Conservation (phyloP, 1,140 invertebrate genomes). For the Cheumatopsyche charites region DNA sequence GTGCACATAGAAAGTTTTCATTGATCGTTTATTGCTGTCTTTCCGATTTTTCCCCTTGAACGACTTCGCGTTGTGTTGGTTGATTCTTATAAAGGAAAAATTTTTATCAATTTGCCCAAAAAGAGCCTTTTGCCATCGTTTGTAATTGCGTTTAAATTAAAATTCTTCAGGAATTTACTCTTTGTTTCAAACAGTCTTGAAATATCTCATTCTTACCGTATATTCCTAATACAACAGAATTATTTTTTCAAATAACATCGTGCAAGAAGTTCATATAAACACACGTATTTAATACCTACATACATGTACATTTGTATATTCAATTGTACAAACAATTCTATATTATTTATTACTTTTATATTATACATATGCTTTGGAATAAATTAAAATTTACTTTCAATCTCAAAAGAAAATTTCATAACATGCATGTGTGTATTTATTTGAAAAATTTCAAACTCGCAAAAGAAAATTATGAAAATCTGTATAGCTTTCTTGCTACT, state of each 20-base stretch:
- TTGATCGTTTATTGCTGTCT: neutral
- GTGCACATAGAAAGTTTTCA: no score
- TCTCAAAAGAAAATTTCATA: no score
- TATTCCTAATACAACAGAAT: no score
- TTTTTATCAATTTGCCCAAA: conserved; percentile 10
- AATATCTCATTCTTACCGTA: neutral
- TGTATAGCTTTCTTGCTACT: neutral
- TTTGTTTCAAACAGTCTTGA: neutral
- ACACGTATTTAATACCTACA: no score
- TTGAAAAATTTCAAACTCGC: neutral
- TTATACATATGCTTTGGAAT: no score
- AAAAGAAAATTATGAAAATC: conserved; percentile 7
- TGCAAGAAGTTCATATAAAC: no score
- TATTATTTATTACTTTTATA: no score
- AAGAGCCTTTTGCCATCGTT: neutral
- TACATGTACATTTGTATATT: no score
- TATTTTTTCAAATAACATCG: no score
- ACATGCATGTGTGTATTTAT: no score
- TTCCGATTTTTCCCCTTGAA: neutral
- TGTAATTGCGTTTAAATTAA: conserved; percentile 20
- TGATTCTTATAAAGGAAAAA: conserved; percentile 4
- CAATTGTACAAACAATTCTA: no score
- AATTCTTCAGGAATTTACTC: neutral
- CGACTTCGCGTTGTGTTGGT: neutral
- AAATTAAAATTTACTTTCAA: no score